phyloP scores from a whole-genome alignment of 2,888 invertebrate species.

The Asteroscopus sphinx region DNA sequence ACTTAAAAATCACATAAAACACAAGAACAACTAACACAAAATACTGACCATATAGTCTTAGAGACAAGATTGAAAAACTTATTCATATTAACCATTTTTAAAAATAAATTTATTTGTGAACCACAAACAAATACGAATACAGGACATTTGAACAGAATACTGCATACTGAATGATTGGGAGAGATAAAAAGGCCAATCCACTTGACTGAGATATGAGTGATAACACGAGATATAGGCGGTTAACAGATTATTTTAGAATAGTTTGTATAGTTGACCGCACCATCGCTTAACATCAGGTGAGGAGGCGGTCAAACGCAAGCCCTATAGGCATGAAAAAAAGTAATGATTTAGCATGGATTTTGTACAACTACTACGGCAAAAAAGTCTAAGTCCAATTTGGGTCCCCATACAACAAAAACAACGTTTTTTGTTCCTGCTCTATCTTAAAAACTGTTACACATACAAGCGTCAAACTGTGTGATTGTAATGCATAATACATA shows the following conservation, averaged over 20 bases:
- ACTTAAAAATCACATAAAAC: constrained; percentile 5
- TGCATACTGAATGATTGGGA: constrained; percentile 41
- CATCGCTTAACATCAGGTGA: no score
- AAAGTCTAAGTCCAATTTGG: no score
- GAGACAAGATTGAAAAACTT: constrained; percentile 62
- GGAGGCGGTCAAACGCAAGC: no score
- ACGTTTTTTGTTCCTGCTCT: no score
- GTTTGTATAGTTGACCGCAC: no score
- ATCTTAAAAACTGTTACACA: no score
- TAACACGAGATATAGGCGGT: constrained; percentile 39
- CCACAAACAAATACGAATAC: constrained; percentile 30
- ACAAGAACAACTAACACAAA: no score
- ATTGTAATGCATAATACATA: no score
- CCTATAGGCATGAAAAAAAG: no score
- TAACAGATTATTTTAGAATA: constrained; percentile 11
- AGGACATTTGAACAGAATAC: constrained; percentile 43
- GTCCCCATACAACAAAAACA: no score
- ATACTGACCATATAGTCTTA: constrained; percentile 64
- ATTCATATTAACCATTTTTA: constrained; percentile 58
- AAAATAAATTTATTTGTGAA: constrained; percentile 32
- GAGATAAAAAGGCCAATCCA: constrained; percentile 48
- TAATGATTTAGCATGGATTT: constrained; percentile 23
- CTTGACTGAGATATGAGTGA: constrained; percentile 57
- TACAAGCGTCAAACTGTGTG: no score
- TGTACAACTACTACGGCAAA: constrained; percentile 4